Evolutionary conservation across 2,888 invertebrate species (phyloP).

Genomic region (Brassicogethes aeneus): DNA sequence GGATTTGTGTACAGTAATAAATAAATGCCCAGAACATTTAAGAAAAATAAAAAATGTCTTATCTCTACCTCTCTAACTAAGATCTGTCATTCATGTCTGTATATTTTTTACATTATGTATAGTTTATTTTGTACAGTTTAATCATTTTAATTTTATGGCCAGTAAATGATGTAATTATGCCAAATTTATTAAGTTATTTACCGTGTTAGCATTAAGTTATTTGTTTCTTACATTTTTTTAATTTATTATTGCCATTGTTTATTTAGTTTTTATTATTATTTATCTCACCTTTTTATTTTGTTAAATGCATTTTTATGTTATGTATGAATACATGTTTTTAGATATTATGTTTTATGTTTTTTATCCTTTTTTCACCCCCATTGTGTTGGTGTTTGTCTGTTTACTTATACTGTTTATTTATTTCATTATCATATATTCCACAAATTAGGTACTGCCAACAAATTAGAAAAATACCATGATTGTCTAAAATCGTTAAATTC

Average conservation of each 20-base stretch:
- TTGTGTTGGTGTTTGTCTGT: too few species aligned
- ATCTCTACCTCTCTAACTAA: neutral
- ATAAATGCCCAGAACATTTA: slow-evolving; percentile 9
- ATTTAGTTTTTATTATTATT: slow-evolving; percentile 15
- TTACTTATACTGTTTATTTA: too few species aligned
- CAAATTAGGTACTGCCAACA: too few species aligned
- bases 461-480: too few species aligned
- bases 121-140: slow-evolving; percentile 12
- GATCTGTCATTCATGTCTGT: too few species aligned
- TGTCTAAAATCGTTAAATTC: too few species aligned
- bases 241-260: slow-evolving; percentile 14
- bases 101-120: slow-evolving; percentile 15
- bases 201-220: neutral
- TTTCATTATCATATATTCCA: too few species aligned
- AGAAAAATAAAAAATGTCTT: too few species aligned
- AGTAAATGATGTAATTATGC: slow-evolving; percentile 12
- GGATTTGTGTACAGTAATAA: slow-evolving; percentile 3
- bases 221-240: slow-evolving; percentile 7
- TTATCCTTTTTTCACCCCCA: slow-evolving; percentile 22
- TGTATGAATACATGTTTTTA: slow-evolving; percentile 22
- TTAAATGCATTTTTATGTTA: slow-evolving; percentile 21
- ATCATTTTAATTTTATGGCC: slow-evolving; percentile 14
- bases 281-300: slow-evolving; percentile 14
- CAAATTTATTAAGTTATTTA: slow-evolving; percentile 14
- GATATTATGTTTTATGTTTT: slow-evolving; percentile 15